Percentiles rank a stretch among this genome's conserved stretches.
Evolutionary conservation across 2,888 invertebrate species (phyloP).

Genomic region (Coleophora deauratella): DNA sequence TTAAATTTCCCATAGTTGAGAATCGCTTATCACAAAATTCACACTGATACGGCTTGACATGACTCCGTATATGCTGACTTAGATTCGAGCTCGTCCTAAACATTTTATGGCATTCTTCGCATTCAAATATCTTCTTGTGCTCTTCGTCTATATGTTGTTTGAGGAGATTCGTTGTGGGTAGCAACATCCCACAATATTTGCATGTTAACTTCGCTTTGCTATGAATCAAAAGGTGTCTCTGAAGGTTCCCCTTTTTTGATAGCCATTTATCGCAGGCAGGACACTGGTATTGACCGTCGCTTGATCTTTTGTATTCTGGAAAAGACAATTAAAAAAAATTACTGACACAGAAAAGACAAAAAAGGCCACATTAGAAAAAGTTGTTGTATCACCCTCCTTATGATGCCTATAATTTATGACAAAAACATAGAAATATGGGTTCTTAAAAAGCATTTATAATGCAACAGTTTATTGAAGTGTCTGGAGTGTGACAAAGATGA

Average conservation of each 20-base stretch:
- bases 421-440: too few relatives aligned
- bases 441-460: too few relatives aligned
- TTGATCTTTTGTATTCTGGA: neutral
- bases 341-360: too few relatives aligned
- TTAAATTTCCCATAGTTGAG: slow-evolving; percentile 9
- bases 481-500: too few relatives aligned
- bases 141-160: slow-evolving; percentile 12
- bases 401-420: too few relatives aligned
- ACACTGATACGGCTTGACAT: slow-evolving; percentile 29
- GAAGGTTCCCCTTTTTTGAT: neutral
- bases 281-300: neutral
- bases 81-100: slow-evolving; percentile 34
- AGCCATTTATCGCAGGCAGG: neutral
- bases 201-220: neutral
- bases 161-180: slow-evolving; percentile 2
- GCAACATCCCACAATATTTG: neutral
- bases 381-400: too few relatives aligned
- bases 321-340: too few relatives aligned
- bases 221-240: neutral
- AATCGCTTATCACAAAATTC: slow-evolving; percentile 22
- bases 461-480: too few relatives aligned
- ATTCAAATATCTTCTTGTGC: slow-evolving; percentile 25
- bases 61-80: slow-evolving; percentile 30
- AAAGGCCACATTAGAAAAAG: too few relatives aligned
- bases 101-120: slow-evolving; percentile 29